Evolutionary conservation across 2,797 vertebrate genomes (phyloP).

Genomic region (Otolemur crassicaudatus): DNA sequence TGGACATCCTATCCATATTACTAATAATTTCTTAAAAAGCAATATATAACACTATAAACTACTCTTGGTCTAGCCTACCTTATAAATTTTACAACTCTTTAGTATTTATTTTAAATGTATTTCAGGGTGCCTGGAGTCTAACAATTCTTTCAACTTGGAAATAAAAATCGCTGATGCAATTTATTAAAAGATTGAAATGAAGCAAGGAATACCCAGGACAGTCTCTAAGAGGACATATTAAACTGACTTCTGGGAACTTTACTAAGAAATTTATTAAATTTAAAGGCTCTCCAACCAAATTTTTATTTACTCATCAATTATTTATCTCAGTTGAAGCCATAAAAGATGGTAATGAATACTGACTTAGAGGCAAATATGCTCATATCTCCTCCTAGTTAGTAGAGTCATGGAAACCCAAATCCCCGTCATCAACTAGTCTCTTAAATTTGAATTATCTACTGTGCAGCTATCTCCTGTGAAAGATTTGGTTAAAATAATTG

Average conservation of each 20-base stretch:
- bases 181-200: conserved; percentile 37
- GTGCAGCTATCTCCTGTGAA: neutral
- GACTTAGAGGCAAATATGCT: neutral
- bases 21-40: neutral
- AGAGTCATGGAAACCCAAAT: neutral
- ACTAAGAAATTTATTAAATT: conserved; percentile 56
- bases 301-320: conserved; percentile 58
- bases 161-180: conserved; percentile 29
- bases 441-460: neutral
- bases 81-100: conserved; percentile 14
- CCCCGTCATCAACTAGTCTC: neutral
- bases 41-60: neutral
- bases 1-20: neutral
- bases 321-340: conserved; percentile 27
- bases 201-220: neutral
- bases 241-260: conserved; percentile 15
- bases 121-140: neutral
- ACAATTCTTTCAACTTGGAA: conserved; percentile 49
- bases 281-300: conserved; percentile 25
- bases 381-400: neutral
- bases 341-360: neutral
- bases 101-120: neutral
- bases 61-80: neutral
- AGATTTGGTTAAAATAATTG: neutral
- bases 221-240: conserved; percentile 47